Base-by-base conservation (phyloP, 2,113 vertebrate species). In the Chamaea fasciata region DNA sequence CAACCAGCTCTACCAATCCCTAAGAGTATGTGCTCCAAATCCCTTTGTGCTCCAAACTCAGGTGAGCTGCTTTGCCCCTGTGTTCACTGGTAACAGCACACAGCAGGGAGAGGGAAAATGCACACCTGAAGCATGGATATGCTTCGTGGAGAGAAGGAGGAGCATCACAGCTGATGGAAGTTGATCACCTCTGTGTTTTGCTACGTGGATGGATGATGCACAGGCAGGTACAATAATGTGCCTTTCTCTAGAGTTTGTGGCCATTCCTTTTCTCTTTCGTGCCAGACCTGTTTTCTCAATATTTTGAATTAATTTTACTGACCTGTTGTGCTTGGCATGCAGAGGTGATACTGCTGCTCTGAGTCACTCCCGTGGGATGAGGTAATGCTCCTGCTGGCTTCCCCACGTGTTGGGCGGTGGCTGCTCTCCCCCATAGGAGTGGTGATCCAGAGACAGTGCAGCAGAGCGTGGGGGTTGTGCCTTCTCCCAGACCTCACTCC, bases 261-360 rank as follows among this genome's bases (percentile, higher is more conserved):
- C 39, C 1, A 0, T 64, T 69, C 31, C 35, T 59, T 83, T 90
- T 93, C 55, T 52, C 59, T 76, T 67, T 11, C 11, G 2, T 56
- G 49, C 35, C 42, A 76, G 62, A 59, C 31, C 14, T 52, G 65
- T 77, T 90, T 79, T 74, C 68, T 60, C 46, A 41, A 4, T 26
- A 23, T 46, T 83, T 73, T 52, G n/a, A 56, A 55, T 52, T 78
- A 28, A 49, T 71, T 37, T 33, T 62, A 20, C 73, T 95, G 96
- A 84, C 89, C 92, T 90, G 85, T 52, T 88, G 19, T 0, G 10
- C 71, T 80, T 76, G 94, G 81, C 84, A 83, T 49, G 74, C 65
- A 88, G 92, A 79, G 81, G 85, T 93, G 86, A 94, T 77, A 44
- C 65, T 87, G 75, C 86, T 89, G 94, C 57, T 94, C n/a, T 94